These are phyloP conservation scores for Odobenus rosmarus DNA, from an alignment of 2,113 vertebrate genomes.

Conservation along the genomic window DNA sequence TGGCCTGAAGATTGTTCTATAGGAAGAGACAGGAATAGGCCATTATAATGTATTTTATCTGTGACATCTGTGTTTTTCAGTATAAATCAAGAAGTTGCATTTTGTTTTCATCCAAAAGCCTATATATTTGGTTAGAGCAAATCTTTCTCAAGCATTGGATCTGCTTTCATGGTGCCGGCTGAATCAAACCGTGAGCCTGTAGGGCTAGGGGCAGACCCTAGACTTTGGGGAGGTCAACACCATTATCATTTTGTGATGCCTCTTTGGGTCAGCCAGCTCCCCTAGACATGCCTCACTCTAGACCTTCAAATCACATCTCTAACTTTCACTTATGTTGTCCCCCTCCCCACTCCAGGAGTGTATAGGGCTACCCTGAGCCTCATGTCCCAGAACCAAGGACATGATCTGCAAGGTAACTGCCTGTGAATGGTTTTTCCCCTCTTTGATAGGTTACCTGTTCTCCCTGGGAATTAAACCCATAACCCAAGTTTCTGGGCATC, in stretches of 20 bases:
- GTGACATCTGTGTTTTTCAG: not conserved
- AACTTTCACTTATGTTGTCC: not conserved
- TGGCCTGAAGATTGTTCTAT: not conserved
- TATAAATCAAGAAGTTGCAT: not conserved
- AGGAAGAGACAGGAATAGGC: not conserved
- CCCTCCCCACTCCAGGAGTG: rapidly evolving
- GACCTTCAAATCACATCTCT: not conserved
- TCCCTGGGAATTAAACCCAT: not conserved
- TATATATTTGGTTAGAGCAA: not conserved
- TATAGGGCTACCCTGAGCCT: not conserved
- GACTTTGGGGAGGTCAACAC: not conserved
- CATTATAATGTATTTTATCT: not conserved
- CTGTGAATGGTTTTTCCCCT: not conserved
- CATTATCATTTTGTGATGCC: not conserved
- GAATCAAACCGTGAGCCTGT: not conserved
- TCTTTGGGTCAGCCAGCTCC: not conserved
- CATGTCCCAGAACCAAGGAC: not conserved
- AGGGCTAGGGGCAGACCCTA: not conserved
- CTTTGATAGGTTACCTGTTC: not conserved
- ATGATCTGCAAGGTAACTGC: not conserved
- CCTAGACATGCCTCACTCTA: not conserved
- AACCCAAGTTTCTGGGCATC: not conserved
- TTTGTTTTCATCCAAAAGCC: not conserved
- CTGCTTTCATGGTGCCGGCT: not conserved
- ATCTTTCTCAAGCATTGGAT: not conserved